Base-by-base conservation (phyloP, 2,113 vertebrate genomes). In the Vidua chalybeata region DNA sequence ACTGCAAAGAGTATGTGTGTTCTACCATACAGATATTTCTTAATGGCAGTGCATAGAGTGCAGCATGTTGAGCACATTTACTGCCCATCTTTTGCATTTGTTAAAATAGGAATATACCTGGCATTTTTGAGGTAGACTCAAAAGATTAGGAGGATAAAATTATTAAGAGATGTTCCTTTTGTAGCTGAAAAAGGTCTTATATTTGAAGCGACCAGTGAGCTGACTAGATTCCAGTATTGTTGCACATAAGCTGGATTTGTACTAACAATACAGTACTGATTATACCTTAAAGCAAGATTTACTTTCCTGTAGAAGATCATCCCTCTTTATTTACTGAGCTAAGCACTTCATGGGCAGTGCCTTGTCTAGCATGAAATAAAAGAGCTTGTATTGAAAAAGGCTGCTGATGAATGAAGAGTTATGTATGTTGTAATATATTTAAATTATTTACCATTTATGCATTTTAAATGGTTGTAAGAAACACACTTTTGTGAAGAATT, bases 271-370 rank as follows among this genome's bases (percentile, higher is more conserved):
- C 31, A 61, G 78, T 71, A 68, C 75, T 93, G 89, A 94, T 95
- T 95, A 92, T 82, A 93, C 31, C 61, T 94, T 93, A 74, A 83
- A 94, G 89, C 49, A 90, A 96, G 91, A 95, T 87, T 92, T 96
- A 88, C 64, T 93, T 89, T 83, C 52, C 68, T 91, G 52, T 55
- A 93, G 55, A 92, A 89, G 69, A 95, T 95, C 74, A 95, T 92
- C 83, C 45, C 35, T 95, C 81, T 96, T 87, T 95, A 93, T 94
- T 96, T 94, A 91, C 64, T 73, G 72, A 94, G 62, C 56, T 87
- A 94, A 87, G 88, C 24, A 92, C 48, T 91, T 83, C 63, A 76
- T 2, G 1, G 46, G 43, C 54, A 59, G 39, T 86, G 41, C 80
- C 72, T 94, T 81, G 27, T 90, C 68, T 72, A 90, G 37, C 55